Base-by-base conservation (phyloP, 1,140 invertebrate genomes). In the Scaptomyza graminum region DNA sequence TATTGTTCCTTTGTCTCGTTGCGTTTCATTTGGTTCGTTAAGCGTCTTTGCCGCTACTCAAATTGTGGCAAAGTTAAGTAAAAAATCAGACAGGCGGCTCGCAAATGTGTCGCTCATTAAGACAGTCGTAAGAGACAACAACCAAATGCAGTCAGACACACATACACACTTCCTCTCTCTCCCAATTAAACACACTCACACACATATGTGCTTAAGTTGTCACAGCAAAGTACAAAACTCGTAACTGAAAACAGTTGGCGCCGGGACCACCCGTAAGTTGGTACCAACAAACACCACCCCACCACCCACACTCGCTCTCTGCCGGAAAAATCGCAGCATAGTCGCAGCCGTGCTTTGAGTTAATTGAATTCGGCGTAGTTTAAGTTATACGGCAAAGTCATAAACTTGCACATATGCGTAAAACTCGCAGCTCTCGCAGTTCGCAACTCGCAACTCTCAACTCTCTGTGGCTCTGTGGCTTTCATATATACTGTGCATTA, bases 361-460 rank as follows among this genome's bases (percentile, higher is more conserved):
- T 78, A 78, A 78, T 78, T 78, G 75, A 78, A 79, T 78, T 78
- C 76, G 44, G 69, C 75, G 76, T 79, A 79, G 76, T 79, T 78
- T 78, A 79, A 78, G 76, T 73, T 78, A 79, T 78, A 78, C 76
- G 75, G 66, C 75, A 79, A 71, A 78, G 76, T 68, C 76, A 78
- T 78, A 78, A 78, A 78, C 76, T 78, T 78, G 74, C 75, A 73
- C 75, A 78, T 78, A 78, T 78, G 75, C 75, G 75, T 78, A 78
- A 73, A 78, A 73, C 75, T 67, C 68, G 31, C 31, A 73, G 72
- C 72, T 69, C 41, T 57, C 52, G 16, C 54, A 28, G 16, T 9
- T 43, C 52, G 43, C 43, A 60, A 43, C 55, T 57, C 52, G 25
- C 54, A 16, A 15, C 18, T 22, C 18, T 3, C 18, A 39, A 12